Percentiles rank a stretch among this genome's conserved stretches.
Conservation (phyloP, 1,140 invertebrate species). For the Parapsyche elsis region DNA sequence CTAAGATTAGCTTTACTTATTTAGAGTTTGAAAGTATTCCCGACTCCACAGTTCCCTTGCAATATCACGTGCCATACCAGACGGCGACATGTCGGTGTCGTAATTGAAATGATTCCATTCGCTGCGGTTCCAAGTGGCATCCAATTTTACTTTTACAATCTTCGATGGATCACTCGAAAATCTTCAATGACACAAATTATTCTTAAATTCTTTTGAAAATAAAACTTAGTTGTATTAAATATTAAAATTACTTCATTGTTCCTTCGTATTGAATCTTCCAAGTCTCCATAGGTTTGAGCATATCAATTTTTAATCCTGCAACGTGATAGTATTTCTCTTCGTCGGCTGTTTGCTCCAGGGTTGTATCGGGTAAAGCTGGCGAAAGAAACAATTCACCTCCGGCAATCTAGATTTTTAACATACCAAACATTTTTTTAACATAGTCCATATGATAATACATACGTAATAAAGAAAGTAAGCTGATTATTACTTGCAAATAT, state of each 20-base stretch:
- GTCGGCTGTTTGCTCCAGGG: conserved; percentile 66
- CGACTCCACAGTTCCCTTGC: conserved; percentile 75
- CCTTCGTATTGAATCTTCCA: conserved; percentile 75
- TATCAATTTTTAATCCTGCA: conserved; percentile 69
- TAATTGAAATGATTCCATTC: conserved; percentile 71
- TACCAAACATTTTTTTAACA: conserved; percentile 9
- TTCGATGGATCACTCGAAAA: conserved; percentile 58
- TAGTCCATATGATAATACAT: not conserved
- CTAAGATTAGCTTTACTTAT: conserved; percentile 66
- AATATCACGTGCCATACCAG: conserved; percentile 70
- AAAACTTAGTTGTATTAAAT: not conserved
- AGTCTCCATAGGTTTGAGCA: conserved; percentile 73
- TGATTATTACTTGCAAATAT: conserved; percentile 64
- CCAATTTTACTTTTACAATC: conserved; percentile 63
- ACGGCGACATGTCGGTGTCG: conserved; percentile 72
- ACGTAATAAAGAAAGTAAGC: conserved; percentile 19
- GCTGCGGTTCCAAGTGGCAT: conserved; percentile 65
- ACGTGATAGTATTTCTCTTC: conserved; percentile 69
- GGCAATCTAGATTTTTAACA: conserved; percentile 59
- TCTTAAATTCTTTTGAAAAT: not conserved
- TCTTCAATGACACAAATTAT: conserved; percentile 53
- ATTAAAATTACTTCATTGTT: conserved; percentile 69
- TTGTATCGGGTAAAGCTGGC: conserved; percentile 72
- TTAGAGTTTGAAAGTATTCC: conserved; percentile 73
- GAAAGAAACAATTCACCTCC: conserved; percentile 70